Evolutionary conservation across 2,113 vertebrate genomes (phyloP).

Genomic region (Hyperoodon ampullatus): DNA sequence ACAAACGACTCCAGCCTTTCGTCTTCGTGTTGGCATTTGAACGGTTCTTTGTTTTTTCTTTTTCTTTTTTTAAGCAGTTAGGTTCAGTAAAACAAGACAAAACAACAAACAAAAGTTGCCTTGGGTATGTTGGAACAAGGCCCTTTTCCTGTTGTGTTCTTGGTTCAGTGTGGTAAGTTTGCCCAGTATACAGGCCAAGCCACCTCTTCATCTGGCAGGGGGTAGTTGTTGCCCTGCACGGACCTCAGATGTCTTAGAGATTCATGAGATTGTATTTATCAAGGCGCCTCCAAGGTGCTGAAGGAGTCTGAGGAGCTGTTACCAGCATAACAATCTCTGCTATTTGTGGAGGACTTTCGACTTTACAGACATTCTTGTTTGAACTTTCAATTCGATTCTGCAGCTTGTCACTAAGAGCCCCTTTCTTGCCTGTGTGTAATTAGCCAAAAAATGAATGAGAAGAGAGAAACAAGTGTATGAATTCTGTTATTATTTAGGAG

Average conservation of each 20-base stretch:
- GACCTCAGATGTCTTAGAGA: neutral
- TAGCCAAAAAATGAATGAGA: neutral
- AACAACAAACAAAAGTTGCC: neutral
- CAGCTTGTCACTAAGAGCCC: neutral
- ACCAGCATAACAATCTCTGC: rapidly evolving
- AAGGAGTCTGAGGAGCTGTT: rapidly evolving
- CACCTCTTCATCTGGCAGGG: neutral
- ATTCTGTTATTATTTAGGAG: neutral
- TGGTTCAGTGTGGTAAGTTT: neutral
- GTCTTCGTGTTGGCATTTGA: neutral
- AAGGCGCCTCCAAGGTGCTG: neutral
- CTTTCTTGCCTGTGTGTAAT: neutral
- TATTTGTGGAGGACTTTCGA: neutral
- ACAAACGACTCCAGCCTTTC: rapidly evolving
- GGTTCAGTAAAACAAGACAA: neutral
- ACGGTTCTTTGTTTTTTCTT: too few species aligned
- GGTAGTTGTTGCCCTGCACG: neutral
- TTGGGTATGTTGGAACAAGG: neutral
- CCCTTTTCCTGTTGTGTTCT: neutral
- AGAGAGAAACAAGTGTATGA: neutral
- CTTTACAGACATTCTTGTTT: neutral
- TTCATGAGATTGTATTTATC: neutral
- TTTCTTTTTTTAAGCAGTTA: neutral
- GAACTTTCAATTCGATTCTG: neutral
- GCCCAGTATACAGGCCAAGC: neutral